Base-by-base conservation (phyloP, 2,113 vertebrate species). In the Porphyrio hochstetteri region DNA sequence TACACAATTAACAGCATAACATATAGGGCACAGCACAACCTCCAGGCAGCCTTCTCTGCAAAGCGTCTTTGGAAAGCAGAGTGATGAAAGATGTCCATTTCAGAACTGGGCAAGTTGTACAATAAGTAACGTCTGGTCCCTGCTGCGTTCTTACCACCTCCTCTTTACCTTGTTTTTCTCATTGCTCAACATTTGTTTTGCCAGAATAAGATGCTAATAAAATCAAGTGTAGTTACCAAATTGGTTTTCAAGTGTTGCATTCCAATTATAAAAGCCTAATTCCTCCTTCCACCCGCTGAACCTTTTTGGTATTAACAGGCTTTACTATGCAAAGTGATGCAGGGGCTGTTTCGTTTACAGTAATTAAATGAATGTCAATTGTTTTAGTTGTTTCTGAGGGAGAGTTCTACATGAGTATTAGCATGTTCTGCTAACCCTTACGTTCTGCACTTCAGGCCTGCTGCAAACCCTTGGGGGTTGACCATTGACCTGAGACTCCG, bases 281-380 rank as follows among this genome's bases (percentile, higher is more conserved):
- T 95, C 85, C 77, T 96, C 55, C 92, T 93, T 68, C 94, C 92
- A 88, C 75, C 92, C 80, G 83, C 96, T 90, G 95, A 95, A 96
- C 95, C 96, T 92, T 92, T 72, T 91, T 94, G 90, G 93, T 69
- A 85, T 96, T 96, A 95, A 86, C 72, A 53, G 90, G 97, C 93
- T 95, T 93, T 91, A 82, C 96, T 94, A 95, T 95, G 96, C 97
- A 98, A 97, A 97, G 97, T 96, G 94, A 97, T 91, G 89, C 91
- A 67, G 97, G 89, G 97, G 95, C 92, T 71, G 97, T 97, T 97
- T 97, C 98, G 97, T 98, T 98, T 98, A 96, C 87, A 95, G 98
- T 98, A 99, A 99, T 99, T 99, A 98, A 98, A 98, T 98, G 98
- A 96, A 97, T 97, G 98, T 96, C 97, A 86, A 97, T 97, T 96